phyloP scores from a whole-genome alignment of 2,797 vertebrate genomes.

The Adelosebastes latens region DNA sequence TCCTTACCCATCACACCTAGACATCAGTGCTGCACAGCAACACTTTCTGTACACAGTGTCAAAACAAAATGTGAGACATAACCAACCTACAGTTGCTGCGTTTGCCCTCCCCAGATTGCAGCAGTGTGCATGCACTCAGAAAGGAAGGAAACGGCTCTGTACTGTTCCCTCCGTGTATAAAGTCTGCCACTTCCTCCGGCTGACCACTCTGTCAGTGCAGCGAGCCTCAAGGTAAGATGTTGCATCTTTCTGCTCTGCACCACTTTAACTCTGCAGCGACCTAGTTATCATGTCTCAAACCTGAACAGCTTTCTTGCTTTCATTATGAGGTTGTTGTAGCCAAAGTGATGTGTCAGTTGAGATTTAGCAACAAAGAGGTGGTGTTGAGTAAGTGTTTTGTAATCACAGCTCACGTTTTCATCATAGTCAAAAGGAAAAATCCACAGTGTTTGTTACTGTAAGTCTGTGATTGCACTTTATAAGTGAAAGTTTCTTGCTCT shows the following conservation, averaged over 20 bases:
- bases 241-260: constrained; percentile 29
- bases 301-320: not conserved
- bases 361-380: not conserved
- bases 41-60: not conserved
- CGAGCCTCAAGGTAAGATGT: constrained; percentile 43
- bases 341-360: not conserved
- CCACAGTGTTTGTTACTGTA: not conserved
- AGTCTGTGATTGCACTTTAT: not conserved
- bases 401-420: not conserved
- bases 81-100: not conserved
- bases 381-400: constrained; percentile 1
- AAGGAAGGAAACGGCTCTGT: constrained; percentile 54
- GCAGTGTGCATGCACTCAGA: not conserved
- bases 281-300: constrained; percentile 21
- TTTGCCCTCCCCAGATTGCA: constrained; percentile 4
- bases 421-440: not conserved
- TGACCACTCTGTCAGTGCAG: constrained; percentile 27
- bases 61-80: not conserved
- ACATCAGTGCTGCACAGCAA: not conserved
- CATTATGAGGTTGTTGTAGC: not conserved
- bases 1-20: not conserved
- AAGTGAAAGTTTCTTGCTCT: not conserved
- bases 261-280: constrained; percentile 7
- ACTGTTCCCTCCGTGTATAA: not conserved
- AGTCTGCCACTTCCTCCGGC: constrained; percentile 43